Conservation (phyloP, 2,797 vertebrate genomes). For the Phylloscopus collybita region DNA sequence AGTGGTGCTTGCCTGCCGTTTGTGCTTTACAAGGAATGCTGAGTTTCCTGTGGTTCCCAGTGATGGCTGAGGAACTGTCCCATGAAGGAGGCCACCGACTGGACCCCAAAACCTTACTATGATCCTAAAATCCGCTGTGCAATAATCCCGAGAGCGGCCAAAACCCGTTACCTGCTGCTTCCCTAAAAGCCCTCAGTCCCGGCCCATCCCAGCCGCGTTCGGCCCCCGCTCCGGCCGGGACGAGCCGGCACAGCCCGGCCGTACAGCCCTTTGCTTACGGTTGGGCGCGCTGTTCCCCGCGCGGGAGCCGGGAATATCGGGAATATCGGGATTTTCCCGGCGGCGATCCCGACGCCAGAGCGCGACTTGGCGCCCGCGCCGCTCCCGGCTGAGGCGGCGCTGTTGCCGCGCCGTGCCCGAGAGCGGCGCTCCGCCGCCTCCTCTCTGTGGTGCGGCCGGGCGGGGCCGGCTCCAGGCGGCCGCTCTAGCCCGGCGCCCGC, state of each 20-base stretch:
- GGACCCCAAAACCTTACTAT: rapidly evolving
- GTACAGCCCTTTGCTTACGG: not conserved
- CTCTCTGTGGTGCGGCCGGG: not conserved
- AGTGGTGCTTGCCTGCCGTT: not conserved
- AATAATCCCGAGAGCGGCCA: too few relatives aligned
- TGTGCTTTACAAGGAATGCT: not conserved
- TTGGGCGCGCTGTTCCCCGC: not conserved
- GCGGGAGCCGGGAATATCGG: not conserved
- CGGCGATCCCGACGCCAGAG: too few relatives aligned
- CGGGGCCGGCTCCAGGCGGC: not conserved
- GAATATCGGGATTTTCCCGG: too few relatives aligned
- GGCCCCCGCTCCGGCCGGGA: not conserved
- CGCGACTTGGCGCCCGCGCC: not conserved
- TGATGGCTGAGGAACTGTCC: not conserved
- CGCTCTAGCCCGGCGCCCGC: not conserved
- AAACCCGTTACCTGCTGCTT: rapidly evolving
- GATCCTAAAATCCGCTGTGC: not conserved
- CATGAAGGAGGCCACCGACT: rapidly evolving
- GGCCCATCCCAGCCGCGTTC: not conserved
- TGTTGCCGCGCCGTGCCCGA: not conserved
- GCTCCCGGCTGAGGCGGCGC: not conserved
- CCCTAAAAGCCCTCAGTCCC: not conserved
- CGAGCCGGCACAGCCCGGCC: not conserved
- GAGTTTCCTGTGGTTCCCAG: not conserved
- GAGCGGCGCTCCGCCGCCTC: not conserved